Evolutionary conservation across 1,140 invertebrate genomes (phyloP), one percentile per base, ranked within the genome.

Genomic region (Hylaeus volcanicus): DNA sequence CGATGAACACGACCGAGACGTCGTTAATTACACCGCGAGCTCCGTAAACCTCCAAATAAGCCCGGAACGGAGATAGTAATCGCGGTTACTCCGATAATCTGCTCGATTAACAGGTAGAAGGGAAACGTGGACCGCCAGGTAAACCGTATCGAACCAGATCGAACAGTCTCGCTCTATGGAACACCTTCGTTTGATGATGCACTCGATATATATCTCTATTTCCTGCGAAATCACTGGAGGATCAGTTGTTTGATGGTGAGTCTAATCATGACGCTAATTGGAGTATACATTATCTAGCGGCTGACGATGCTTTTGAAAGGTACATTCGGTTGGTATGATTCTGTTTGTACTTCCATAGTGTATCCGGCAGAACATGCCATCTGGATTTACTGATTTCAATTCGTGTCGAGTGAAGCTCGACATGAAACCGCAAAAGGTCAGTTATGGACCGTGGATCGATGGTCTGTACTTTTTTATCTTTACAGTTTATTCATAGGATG

Each of bases 1-100:
- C 85, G 73, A 74, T 69, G 73, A 75, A 86, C 85, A 80, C 63
- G 84, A 66, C 55, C 64, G 48, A 75, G 72, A 79, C 69, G 73
- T 83, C 72, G 85, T 86, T 86, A 86, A 86, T 86, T 86, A 79
- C 72, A 41, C 51, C 68, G 75, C 43, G 48, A 55, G 72, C 48
- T 39, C 68, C 66, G 71, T 79, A 74, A 79, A 76, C 71, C 61
- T 43, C 71, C 74, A 55, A 79, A 86, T 78, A 63, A 74, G 76
- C 56, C 3, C 56, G 64, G 45, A 45, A 66, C 60, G 80, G 55
- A 74, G 85, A 86, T 86, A 72, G 75, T 61, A 82, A 86, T 86
- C 85, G 60, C 43, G 39, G 37, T 45, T 65, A 72, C 68, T 53
- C 26, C 61, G 80, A 86, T 82, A 68, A 85, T 71, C 70, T 58